A percentile compares a stretch with the other conserved stretches of the same genome.
These are phyloP conservation scores for Arrhamphus sclerolepis DNA, from an alignment of 2,797 vertebrate genomes.

Conservation along the genomic window DNA sequence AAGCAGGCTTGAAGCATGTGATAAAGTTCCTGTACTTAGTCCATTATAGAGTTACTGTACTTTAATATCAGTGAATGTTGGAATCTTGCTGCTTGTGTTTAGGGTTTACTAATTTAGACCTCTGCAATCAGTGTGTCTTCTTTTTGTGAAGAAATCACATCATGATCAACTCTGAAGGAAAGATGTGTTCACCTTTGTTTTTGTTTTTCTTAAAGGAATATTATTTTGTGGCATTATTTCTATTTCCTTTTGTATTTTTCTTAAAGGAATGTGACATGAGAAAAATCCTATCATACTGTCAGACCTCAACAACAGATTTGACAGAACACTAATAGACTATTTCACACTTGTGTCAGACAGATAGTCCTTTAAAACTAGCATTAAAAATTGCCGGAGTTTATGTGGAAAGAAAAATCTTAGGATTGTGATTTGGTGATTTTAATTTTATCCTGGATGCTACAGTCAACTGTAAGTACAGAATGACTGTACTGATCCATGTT, in stretches of 20 bases:
- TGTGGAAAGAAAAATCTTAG: too few species aligned
- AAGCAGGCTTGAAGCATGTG: background rate
- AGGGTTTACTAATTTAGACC: too few species aligned
- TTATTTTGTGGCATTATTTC: background rate
- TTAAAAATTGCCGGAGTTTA: too few species aligned
- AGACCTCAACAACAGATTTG: too few species aligned
- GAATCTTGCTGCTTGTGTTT: background rate
- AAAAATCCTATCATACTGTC: too few species aligned
- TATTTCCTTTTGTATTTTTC: background rate
- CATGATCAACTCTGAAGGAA: conserved; percentile 21
- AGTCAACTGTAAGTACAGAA: background rate
- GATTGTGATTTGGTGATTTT: too few species aligned
- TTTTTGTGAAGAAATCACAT: background rate
- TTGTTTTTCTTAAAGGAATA: background rate
- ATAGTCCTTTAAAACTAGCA: too few species aligned
- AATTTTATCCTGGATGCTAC: background rate
- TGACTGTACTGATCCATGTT: background rate
- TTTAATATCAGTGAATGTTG: conserved; percentile 12
- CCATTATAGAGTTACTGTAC: background rate
- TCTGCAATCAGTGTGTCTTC: too few species aligned
- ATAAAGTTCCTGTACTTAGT: background rate
- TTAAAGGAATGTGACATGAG: too few species aligned
- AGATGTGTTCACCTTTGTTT: background rate
- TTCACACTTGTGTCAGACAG: too few species aligned
- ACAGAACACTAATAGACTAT: too few species aligned